Percentiles rank a stretch among this genome's conserved stretches.
Conservation (phyloP, 2,888 invertebrate genomes). For the Ectemnius continuus region DNA sequence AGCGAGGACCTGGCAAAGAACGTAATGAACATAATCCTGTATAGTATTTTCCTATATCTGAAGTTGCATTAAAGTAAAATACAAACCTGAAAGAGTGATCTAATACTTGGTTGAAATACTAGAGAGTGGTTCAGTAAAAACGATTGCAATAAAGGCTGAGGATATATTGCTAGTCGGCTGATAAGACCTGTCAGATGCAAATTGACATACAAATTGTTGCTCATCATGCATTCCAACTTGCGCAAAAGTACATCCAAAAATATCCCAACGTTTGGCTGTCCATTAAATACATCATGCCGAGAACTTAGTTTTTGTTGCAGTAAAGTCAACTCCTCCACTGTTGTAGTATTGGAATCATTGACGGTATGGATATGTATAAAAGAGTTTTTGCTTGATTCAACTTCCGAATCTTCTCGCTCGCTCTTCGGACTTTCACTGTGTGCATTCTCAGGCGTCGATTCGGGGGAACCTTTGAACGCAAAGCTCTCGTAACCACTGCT, state of each 20-base stretch:
- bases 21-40: too few relatives aligned
- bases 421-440: conserved; percentile 68
- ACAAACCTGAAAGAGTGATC: conserved; percentile 92
- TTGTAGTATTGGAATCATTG: conserved; percentile 22
- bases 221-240: conserved; percentile 90
- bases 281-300: conserved; percentile 67
- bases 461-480: conserved; percentile 77
- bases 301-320: conserved; percentile 23
- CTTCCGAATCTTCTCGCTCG: conserved; percentile 59
- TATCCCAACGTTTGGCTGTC: conserved; percentile 75
- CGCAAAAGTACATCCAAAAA: conserved; percentile 89
- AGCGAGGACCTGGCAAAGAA: conserved; percentile 82
- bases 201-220: conserved; percentile 91
- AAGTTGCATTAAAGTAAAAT: neutral
- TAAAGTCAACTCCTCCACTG: conserved; percentile 23
- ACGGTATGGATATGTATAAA: conserved; percentile 51
- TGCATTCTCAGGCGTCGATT: conserved; percentile 76
- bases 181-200: conserved; percentile 92
- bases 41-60: too few relatives aligned
- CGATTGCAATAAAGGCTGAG: conserved; percentile 92
- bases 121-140: conserved; percentile 91
- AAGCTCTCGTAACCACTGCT: conserved; percentile 90
- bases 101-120: conserved; percentile 93
- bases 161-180: conserved; percentile 91
- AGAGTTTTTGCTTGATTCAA: conserved; percentile 40